Percentiles rank a stretch among this genome's conserved stretches.
These are phyloP conservation scores for Sebastes glaucus DNA, from an alignment of 2,797 vertebrate genomes.

Conservation along the genomic window DNA sequence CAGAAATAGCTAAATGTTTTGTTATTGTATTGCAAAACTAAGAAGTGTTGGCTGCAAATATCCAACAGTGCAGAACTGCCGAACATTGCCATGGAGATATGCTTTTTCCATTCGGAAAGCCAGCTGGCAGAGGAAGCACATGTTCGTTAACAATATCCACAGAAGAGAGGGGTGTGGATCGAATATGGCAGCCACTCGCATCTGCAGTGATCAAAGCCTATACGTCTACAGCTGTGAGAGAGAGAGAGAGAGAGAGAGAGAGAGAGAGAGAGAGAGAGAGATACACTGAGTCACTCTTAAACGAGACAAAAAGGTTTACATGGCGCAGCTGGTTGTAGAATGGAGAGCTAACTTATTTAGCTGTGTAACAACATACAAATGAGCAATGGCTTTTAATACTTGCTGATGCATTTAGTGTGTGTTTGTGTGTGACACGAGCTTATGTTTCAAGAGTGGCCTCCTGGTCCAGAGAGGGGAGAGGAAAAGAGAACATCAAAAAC, in stretches of 20 bases:
- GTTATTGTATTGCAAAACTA: constrained; percentile 32
- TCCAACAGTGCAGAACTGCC: constrained; percentile 44
- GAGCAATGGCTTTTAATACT: constrained; percentile 51
- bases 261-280: neutral
- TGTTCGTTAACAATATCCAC: constrained; percentile 75
- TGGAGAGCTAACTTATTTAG: constrained; percentile 40
- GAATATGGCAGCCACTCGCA: constrained; percentile 67
- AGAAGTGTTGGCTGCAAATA: constrained; percentile 57
- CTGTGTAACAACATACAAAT: constrained; percentile 46
- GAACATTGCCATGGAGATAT: constrained; percentile 71
- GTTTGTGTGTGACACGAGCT: constrained; percentile 31
- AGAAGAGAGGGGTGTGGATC: constrained; percentile 70
- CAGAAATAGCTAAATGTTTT: constrained; percentile 15
- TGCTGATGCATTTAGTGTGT: constrained; percentile 19
- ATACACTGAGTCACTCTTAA: constrained; percentile 49
- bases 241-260: neutral
- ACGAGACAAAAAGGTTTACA: constrained; percentile 68
- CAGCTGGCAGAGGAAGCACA: constrained; percentile 72
- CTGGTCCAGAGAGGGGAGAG: constrained; percentile 62
- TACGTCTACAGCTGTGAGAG: constrained; percentile 56
- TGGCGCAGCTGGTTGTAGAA: constrained; percentile 56
- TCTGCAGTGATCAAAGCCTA: constrained; percentile 71
- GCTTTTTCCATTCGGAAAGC: constrained; percentile 59
- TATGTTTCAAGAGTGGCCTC: constrained; percentile 65
- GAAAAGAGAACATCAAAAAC: constrained; percentile 79